Percentiles rank a stretch among this genome's conserved stretches.
Evolutionary conservation across 2,797 vertebrate genomes (phyloP).

Genomic region (Poeciliopsis turneri): DNA sequence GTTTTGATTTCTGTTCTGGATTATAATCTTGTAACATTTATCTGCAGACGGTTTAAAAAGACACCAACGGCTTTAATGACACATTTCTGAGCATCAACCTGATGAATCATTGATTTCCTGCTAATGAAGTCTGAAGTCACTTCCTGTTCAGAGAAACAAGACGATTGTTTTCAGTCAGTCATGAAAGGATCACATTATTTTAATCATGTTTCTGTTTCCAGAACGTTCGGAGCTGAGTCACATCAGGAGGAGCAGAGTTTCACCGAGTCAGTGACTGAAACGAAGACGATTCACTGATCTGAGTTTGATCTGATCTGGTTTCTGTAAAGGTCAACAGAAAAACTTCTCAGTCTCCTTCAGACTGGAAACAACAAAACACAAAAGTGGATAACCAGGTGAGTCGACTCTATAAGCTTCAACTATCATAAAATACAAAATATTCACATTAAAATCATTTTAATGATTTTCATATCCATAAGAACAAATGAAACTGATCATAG

Average conservation of each 20-base stretch:
- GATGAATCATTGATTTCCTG: not conserved
- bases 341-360: not conserved
- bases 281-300: too few species aligned
- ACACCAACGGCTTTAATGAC: too few species aligned
- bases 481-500: not conserved
- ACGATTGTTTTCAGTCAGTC: not conserved
- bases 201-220: not conserved
- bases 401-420: not conserved
- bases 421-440: not conserved
- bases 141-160: not conserved
- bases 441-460: not conserved
- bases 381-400: too few species aligned
- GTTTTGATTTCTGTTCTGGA: not conserved
- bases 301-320: not conserved
- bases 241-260: not conserved
- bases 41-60: too few species aligned
- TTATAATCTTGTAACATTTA: not conserved
- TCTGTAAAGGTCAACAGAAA: not conserved
- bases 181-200: not conserved
- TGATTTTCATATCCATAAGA: not conserved
- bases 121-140: not conserved
- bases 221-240: not conserved
- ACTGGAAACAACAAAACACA: not conserved
- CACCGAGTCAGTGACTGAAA: not conserved
- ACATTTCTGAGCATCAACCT: not conserved